phyloP scores from a whole-genome alignment of 2,888 invertebrate genomes.

The Orthosia incerta region DNA sequence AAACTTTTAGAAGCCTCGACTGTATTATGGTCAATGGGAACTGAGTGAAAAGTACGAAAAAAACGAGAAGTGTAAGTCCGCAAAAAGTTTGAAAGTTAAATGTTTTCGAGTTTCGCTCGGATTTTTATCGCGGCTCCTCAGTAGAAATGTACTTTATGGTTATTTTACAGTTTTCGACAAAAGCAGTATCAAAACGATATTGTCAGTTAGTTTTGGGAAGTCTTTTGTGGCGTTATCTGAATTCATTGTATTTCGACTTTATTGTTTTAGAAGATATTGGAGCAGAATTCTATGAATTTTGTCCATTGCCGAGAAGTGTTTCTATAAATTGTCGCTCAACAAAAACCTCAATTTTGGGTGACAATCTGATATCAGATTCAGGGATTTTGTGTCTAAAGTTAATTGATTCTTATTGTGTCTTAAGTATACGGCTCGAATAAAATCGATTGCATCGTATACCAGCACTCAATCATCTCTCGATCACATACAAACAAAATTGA shows the following conservation, averaged over 20 bases:
- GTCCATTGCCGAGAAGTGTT: background rate
- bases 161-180: conserved; percentile 72
- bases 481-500: conserved; percentile 50
- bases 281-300: conserved; percentile 7
- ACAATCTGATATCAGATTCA: conserved; percentile 5
- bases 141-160: conserved; percentile 67
- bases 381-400: conserved; percentile 4
- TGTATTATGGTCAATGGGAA: conserved; percentile 80
- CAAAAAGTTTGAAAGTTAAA: conserved; percentile 80
- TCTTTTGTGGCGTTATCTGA: conserved; percentile 50
- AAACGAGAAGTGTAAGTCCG: conserved; percentile 72
- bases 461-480: conserved; percentile 47
- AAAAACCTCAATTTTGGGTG: background rate
- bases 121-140: conserved; percentile 74
- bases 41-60: conserved; percentile 75
- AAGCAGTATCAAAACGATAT: conserved; percentile 69
- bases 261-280: conserved; percentile 38
- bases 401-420: conserved; percentile 21
- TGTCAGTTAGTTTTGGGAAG: conserved; percentile 62
- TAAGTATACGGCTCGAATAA: conserved; percentile 21
- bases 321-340: background rate
- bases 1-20: conserved; percentile 76
- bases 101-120: conserved; percentile 75
- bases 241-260: conserved; percentile 47
- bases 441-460: conserved; percentile 41